Evolutionary conservation across 1,140 invertebrate genomes (phyloP), one percentile per base, ranked within the genome.

Genomic region (Drosophila biarmipes): DNA sequence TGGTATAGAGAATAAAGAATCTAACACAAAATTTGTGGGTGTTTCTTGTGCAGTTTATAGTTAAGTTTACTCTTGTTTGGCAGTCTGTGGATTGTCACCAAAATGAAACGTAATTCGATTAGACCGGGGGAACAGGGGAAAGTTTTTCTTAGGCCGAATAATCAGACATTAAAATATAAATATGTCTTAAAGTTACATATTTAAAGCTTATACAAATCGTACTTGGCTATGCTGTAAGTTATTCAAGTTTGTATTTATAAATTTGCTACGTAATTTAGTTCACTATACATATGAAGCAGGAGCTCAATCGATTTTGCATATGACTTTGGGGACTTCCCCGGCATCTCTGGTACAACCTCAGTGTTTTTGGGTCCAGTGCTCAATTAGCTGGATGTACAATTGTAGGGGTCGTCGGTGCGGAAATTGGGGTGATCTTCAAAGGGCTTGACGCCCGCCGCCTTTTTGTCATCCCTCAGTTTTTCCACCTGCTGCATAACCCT

Each of bases 401-500:
- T 92, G 56, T 92, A 92, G 5, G 91, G 91, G 76, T 92, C 91
- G 57, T 92, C 91, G 24, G 89, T 90, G 56, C 91, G 91, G 59
- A 91, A 91, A 24, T 91, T 92, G 8, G 90, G 91, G 58, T 91
- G 91, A 79, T 92, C 91, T 56, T 92, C 91, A 46, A 67, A 92
- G 17, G 91, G 91, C 46, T 87, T 90, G 4, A 91, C 57, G 0
- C 90, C 90, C 15, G 87, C 86, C 4, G 77, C 55, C 66, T 90
- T 86, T 35, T 92, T 92, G 37, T 80, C 80, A 29, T 92, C 91
- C 35, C 91, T 78, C 24, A 92, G 37, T 42, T 87, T 91, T 56
- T 92, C 94, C 5, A 95, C 94, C 27, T 95, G 94, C 58, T 93
- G 93, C 89, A 95, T 93, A 3, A 98, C 97, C 51, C 97, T 94